phyloP scores from a whole-genome alignment of 2,113 vertebrate species.

The Toxotes jaculatrix region DNA sequence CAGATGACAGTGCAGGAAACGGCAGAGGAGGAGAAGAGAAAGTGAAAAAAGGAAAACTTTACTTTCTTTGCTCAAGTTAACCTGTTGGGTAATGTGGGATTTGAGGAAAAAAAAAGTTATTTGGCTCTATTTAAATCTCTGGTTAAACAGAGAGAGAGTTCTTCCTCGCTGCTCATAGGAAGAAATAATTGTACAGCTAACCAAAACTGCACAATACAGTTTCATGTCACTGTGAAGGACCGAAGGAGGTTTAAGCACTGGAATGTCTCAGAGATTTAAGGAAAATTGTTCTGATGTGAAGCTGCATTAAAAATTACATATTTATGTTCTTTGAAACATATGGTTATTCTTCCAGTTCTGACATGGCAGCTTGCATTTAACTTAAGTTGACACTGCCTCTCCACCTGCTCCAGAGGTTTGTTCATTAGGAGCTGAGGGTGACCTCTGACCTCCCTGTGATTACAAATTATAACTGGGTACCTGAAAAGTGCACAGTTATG shows the following conservation, averaged over 20 bases:
- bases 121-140: slow-evolving; percentile 3
- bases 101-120: background rate
- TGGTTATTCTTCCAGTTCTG: background rate
- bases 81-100: background rate
- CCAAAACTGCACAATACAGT: background rate
- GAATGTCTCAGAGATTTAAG: slow-evolving; percentile 11
- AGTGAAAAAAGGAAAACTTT: slow-evolving; percentile 26
- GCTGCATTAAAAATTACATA: background rate
- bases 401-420: background rate
- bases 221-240: background rate
- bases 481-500: background rate
- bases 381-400: too few relatives aligned
- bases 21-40: slow-evolving; percentile 60
- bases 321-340: slow-evolving; percentile 37
- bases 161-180: background rate
- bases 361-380: slow-evolving; percentile 35
- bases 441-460: slow-evolving; percentile 40
- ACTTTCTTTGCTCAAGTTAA: background rate
- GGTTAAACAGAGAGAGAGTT: background rate
- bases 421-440: background rate
- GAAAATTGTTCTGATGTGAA: slow-evolving; percentile 4
- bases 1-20: slow-evolving; percentile 76
- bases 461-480: background rate
- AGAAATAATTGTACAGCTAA: slow-evolving; percentile 4
- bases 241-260: background rate